Conservation (phyloP, 2,888 invertebrate species). For the Scaptomyza reducta region DNA sequence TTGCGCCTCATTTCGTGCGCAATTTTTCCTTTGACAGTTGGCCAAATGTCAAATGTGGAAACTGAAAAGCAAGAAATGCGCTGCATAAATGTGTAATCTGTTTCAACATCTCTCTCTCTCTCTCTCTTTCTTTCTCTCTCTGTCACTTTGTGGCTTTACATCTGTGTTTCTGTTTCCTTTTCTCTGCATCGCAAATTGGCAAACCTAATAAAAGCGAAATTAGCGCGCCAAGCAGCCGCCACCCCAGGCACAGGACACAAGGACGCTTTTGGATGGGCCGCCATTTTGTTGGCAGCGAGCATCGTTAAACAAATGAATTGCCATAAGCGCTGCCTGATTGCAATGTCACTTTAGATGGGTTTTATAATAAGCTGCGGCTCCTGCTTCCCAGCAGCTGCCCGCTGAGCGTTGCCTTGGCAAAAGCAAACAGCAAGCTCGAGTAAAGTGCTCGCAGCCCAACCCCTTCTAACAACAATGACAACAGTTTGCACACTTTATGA, state of each 20-base stretch:
- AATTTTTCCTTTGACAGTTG: slow-evolving; percentile 78
- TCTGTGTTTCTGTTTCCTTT: background rate
- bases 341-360: slow-evolving; percentile 77
- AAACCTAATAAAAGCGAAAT: slow-evolving; percentile 76
- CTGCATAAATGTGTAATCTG: slow-evolving; percentile 50
- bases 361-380: slow-evolving; percentile 68
- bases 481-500: slow-evolving; percentile 82
- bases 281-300: slow-evolving; percentile 54
- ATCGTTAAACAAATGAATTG: slow-evolving; percentile 84
- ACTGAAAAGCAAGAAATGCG: slow-evolving; percentile 32
- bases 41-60: slow-evolving; percentile 67
- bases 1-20: slow-evolving; percentile 75
- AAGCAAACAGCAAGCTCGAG: slow-evolving; percentile 43
- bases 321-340: slow-evolving; percentile 82
- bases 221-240: slow-evolving; percentile 48
- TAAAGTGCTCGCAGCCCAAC: slow-evolving; percentile 16
- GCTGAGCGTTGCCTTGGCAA: slow-evolving; percentile 33
- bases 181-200: slow-evolving; percentile 49
- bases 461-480: slow-evolving; percentile 53
- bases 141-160: background rate
- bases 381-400: slow-evolving; percentile 59
- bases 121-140: background rate
- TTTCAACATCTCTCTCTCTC: slow-evolving; percentile 21
- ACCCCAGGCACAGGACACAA: slow-evolving; percentile 26
- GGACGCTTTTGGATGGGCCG: slow-evolving; percentile 38